These are phyloP conservation scores for Glaucomys volans DNA, from an alignment of 2,113 vertebrate species.

Conservation along the genomic window DNA sequence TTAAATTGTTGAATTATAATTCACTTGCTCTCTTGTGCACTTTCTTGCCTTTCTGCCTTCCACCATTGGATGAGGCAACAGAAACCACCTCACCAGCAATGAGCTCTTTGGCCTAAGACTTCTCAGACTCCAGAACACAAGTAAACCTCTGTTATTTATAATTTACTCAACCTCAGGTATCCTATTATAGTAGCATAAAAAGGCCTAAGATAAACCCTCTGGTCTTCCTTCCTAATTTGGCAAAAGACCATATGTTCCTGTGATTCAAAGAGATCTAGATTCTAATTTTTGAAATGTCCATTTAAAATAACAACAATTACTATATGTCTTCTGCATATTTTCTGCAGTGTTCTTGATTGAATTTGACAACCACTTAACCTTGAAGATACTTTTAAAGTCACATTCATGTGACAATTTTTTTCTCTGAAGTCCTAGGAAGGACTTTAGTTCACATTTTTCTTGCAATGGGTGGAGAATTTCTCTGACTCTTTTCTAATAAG, in stretches of 20 bases:
- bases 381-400: slow-evolving; percentile 8
- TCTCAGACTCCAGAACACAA: background rate
- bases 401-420: background rate
- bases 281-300: background rate
- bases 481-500: background rate
- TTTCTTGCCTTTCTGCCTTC: background rate
- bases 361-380: background rate
- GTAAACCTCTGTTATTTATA: background rate
- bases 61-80: background rate
- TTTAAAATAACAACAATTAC: slow-evolving; percentile 16
- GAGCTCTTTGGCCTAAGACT: background rate
- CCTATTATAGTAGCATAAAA: background rate
- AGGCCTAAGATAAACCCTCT: background rate
- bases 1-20: too few species aligned
- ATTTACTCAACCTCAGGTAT: background rate
- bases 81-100: background rate
- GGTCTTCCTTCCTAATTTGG: background rate
- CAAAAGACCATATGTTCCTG: background rate
- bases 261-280: background rate
- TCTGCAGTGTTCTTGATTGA: background rate
- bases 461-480: slow-evolving; percentile 10
- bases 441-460: slow-evolving; percentile 9
- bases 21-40: background rate
- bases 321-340: background rate
- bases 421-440: background rate